Evolutionary conservation across 2,113 vertebrate species (phyloP), one percentile per base, ranked within the genome.

Genomic region (Amazona guildingii): DNA sequence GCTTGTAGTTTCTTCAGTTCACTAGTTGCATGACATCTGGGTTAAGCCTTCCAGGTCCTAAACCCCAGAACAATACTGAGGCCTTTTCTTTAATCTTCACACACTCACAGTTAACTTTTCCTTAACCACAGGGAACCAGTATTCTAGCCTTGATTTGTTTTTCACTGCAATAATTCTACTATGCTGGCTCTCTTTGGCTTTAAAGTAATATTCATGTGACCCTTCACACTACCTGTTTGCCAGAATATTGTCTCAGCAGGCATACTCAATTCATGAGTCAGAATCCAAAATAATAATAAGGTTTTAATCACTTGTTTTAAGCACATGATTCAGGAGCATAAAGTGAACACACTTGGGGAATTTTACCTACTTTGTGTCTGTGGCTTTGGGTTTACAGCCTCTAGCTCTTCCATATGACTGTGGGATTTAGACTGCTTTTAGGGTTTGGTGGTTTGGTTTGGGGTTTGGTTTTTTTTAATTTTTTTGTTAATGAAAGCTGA

Each of bases 211-310:
- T 95, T 96, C 94, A 61, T 35, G 94, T 86, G 96, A 96, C 85
- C 97, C 97, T 93, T 88, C 95, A 93, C 21, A 17, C 91, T 96
- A 96, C 97, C 97, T 95, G 97, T 92, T 12, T 85, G 94, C 76
- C 92, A 86, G 82, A 43, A 31, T 25, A 55, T 11, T 86, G 79
- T n/a, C 93, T 74, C 88, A 41, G 85, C 72, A 83, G 86, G 85
- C 64, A 52, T 63, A 64, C 86, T 77, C 43, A 23, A 4, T 6
- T 76, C 72, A 17, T 72, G 95, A 88, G 64, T 81, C 93, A 81
- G 83, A 70, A 86, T 37, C 69, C 88, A 69, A 83, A 75, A 75
- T 35, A 83, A 72, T 46, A 76, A 72, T 29, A 10, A 75, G 55
- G 62, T 67, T 37, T 37, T 37, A 37, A 37, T 37, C 37, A 37